These are phyloP conservation scores for Numenius phaeopus DNA, from an alignment of 2,797 vertebrate species.

Conservation along the genomic window DNA sequence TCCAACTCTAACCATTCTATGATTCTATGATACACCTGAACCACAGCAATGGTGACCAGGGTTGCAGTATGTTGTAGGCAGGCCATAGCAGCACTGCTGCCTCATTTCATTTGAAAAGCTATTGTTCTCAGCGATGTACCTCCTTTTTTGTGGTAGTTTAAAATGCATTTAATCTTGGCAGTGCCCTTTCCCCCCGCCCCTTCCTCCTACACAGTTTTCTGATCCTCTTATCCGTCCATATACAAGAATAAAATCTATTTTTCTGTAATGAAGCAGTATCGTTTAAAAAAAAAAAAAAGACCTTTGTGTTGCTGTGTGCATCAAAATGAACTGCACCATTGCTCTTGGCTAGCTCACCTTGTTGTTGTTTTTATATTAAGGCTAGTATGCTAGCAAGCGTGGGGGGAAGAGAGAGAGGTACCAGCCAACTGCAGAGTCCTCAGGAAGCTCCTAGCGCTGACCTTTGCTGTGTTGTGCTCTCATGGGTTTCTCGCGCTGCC, in stretches of 20 bases:
- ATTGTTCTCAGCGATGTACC: not conserved
- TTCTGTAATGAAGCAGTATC: not conserved
- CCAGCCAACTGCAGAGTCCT: not conserved
- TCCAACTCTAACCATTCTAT: too few species aligned
- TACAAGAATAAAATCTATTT: not conserved
- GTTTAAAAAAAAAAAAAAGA: not conserved
- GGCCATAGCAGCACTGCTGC: not conserved
- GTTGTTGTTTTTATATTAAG: not conserved
- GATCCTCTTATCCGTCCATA: not conserved
- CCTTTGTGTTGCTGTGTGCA: not conserved
- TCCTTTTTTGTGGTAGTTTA: not conserved
- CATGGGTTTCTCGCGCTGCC: not conserved
- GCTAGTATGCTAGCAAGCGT: not conserved
- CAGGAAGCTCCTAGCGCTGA: not conserved
- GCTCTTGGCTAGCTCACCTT: not conserved
- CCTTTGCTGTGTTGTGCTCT: not conserved
- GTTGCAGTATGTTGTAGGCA: not conserved
- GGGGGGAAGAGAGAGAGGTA: not conserved
- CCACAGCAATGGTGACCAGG: not conserved
- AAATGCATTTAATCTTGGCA: not conserved
- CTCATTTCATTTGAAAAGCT: not conserved
- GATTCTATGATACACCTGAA: too few species aligned
- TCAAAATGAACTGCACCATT: not conserved
- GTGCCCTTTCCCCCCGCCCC: fast-evolving
- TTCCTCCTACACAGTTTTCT: not conserved